phyloP scores from a whole-genome alignment of 2,888 invertebrate genomes.

The Sialis lutaria region DNA sequence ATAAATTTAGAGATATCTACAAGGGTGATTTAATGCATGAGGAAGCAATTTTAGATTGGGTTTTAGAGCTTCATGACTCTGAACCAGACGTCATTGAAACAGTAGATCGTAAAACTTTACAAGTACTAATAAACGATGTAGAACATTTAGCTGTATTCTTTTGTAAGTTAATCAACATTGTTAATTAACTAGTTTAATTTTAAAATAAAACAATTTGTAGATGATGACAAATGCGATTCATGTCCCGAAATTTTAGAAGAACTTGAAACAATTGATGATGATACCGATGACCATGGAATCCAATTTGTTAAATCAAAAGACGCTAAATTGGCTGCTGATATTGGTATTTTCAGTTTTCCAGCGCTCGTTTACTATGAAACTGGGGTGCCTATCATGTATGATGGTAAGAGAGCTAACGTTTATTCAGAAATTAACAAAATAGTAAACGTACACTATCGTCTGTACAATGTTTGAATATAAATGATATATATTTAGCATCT shows the following conservation, averaged over 20 bases:
- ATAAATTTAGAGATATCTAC: conserved; percentile 77
- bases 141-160: conserved; percentile 86
- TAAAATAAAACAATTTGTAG: conserved; percentile 25
- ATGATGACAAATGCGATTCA: conserved; percentile 71
- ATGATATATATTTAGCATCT: not conserved
- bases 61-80: conserved; percentile 67
- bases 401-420: conserved; percentile 47
- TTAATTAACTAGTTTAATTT: not conserved
- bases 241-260: conserved; percentile 75
- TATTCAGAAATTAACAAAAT: no score
- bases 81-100: conserved; percentile 80
- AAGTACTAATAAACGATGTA: conserved; percentile 75
- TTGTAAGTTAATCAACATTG: conserved; percentile 40
- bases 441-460: not conserved
- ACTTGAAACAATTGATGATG: conserved; percentile 81
- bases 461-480: conserved; percentile 6
- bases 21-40: conserved; percentile 82
- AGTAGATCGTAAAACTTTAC: conserved; percentile 78
- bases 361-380: conserved; percentile 86
- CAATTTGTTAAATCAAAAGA: conserved; percentile 90
- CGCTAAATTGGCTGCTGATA: conserved; percentile 72
- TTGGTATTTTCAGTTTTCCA: conserved; percentile 84
- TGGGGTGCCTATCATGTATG: conserved; percentile 86
- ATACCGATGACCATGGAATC: conserved; percentile 81
- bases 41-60: conserved; percentile 78